phyloP scores from a whole-genome alignment of 2,888 invertebrate species.

The Maniola hyperantus region DNA sequence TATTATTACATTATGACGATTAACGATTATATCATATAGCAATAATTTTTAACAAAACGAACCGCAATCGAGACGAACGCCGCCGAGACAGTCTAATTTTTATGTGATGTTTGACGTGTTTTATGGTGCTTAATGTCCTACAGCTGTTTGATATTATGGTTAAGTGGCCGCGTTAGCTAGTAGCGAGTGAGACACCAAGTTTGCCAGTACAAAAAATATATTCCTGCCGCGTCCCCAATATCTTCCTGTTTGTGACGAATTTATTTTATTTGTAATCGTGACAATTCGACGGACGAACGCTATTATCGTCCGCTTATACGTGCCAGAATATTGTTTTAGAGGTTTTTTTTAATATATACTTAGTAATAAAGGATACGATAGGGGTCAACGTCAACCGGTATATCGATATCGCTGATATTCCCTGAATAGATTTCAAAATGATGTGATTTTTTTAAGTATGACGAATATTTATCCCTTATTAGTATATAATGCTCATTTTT shows the following conservation, averaged over 20 bases:
- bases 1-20: slow-evolving; percentile 21
- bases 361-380: slow-evolving; percentile 53
- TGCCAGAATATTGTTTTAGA: slow-evolving; percentile 78
- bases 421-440: slow-evolving; percentile 49
- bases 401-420: slow-evolving; percentile 47
- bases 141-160: slow-evolving; percentile 34
- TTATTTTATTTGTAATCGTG: slow-evolving; percentile 58
- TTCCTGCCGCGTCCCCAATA: slow-evolving; percentile 46
- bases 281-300: slow-evolving; percentile 59
- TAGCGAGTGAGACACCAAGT: slow-evolving; percentile 25
- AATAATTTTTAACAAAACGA: slow-evolving; percentile 14
- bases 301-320: slow-evolving; percentile 67
- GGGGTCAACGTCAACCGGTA: slow-evolving; percentile 67
- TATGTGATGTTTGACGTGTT: slow-evolving; percentile 31
- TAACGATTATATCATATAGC: slow-evolving; percentile 8
- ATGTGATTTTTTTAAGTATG: slow-evolving; percentile 68
- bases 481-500: slow-evolving; percentile 78
- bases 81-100: slow-evolving; percentile 25
- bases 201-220: slow-evolving; percentile 65
- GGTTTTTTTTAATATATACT: slow-evolving; percentile 61
- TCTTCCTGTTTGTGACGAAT: slow-evolving; percentile 59
- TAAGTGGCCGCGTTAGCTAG: slow-evolving; percentile 23
- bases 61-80: slow-evolving; percentile 22
- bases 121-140: slow-evolving; percentile 40
- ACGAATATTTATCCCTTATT: slow-evolving; percentile 77